phyloP scores from a whole-genome alignment of 30 jellyfish, hydroid and myxozoan genomes.

The Euphysa ruthae region DNA sequence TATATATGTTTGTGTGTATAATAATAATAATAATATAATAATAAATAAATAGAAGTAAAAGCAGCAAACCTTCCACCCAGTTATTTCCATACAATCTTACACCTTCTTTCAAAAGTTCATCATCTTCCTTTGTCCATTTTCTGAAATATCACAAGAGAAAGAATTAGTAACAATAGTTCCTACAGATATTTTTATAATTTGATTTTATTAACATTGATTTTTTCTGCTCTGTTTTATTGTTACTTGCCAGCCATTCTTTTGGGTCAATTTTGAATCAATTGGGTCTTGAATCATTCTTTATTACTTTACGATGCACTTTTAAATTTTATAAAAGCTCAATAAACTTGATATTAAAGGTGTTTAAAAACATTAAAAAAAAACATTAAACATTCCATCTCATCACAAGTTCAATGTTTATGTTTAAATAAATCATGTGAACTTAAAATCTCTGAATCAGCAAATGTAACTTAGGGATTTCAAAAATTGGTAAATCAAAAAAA shows the following conservation, averaged over 20 bases:
- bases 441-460: too few species aligned
- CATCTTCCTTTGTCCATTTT: slow-evolving; percentile 60
- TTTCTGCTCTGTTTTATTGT: neutral
- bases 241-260: neutral
- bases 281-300: neutral
- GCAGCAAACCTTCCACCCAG: slow-evolving; percentile 60
- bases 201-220: neutral
- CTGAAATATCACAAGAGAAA: slow-evolving; percentile 26
- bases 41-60: neutral
- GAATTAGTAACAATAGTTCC: too few species aligned
- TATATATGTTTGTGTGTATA: neutral
- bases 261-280: neutral
- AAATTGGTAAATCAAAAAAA: too few species aligned
- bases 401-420: too few species aligned
- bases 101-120: slow-evolving; percentile 37
- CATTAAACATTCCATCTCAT: too few species aligned
- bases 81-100: slow-evolving; percentile 30
- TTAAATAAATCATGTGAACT: too few species aligned
- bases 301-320: too few species aligned
- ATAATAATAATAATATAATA: neutral
- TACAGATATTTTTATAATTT: too few species aligned
- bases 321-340: too few species aligned
- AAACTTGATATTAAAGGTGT: too few species aligned
- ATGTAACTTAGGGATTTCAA: too few species aligned
- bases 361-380: too few species aligned